phyloP scores from a whole-genome alignment of 2,797 vertebrate species.

The Synanceia verrucosa region DNA sequence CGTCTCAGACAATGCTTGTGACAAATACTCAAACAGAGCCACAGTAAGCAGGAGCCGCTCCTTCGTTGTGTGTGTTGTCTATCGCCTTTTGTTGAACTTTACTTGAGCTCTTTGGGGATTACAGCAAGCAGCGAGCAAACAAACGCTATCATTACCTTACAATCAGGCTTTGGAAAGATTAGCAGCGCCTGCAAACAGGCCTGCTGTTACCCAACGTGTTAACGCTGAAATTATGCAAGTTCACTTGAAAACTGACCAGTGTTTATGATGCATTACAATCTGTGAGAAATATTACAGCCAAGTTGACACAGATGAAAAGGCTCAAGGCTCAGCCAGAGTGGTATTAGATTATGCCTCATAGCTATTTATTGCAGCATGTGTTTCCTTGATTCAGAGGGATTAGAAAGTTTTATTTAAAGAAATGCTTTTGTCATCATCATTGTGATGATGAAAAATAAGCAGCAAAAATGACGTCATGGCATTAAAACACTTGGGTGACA shows the following conservation, averaged over 20 bases:
- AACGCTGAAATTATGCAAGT: slow-evolving; percentile 11
- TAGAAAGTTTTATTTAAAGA: background rate
- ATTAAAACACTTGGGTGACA: no score
- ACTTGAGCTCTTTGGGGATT: slow-evolving; percentile 41
- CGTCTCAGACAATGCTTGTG: background rate
- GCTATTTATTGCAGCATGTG: background rate
- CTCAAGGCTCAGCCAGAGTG: background rate
- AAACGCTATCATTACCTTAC: slow-evolving; percentile 53
- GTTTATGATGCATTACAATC: background rate
- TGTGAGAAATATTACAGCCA: background rate
- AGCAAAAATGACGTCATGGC: no score
- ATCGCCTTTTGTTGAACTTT: slow-evolving; percentile 46
- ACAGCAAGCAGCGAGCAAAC: slow-evolving; percentile 53
- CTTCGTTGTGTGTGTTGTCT: slow-evolving; percentile 18
- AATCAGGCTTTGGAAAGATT: slow-evolving; percentile 50
- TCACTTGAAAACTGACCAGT: slow-evolving; percentile 10
- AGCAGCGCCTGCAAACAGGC: slow-evolving; percentile 18
- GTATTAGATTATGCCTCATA: background rate
- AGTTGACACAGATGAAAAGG: background rate
- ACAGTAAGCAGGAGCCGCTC: background rate
- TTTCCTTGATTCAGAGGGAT: background rate
- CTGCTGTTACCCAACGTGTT: slow-evolving; percentile 19
- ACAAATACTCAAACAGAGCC: background rate
- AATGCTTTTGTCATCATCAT: background rate
- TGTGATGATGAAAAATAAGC: background rate